Percentiles rank a stretch among this genome's conserved stretches.
Evolutionary conservation across 2,113 vertebrate species (phyloP).

Genomic region (Candoia aspera): DNA sequence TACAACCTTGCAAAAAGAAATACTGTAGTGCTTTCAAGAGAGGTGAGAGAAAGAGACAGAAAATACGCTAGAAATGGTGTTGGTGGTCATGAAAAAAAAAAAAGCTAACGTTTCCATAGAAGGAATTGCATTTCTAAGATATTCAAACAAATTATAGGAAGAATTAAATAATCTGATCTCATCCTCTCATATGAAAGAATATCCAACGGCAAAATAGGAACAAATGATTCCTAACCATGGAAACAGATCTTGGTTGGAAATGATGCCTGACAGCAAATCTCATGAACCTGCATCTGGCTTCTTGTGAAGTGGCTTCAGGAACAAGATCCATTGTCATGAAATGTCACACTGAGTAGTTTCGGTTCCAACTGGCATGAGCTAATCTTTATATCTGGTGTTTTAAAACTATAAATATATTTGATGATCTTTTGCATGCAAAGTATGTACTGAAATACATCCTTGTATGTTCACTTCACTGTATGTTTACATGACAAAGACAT

Average conservation of each 20-base stretch:
- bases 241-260: neutral
- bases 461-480: neutral
- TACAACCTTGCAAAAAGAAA: neutral
- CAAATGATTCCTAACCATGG: neutral
- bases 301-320: neutral
- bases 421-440: neutral
- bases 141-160: neutral
- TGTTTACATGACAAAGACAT: neutral
- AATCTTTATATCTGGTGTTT: neutral
- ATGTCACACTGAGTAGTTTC: neutral
- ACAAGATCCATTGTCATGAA: neutral
- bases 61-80: neutral
- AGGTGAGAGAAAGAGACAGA: constrained; percentile 3
- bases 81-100: neutral
- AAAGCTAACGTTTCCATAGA: neutral
- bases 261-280: neutral
- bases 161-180: neutral
- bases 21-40: neutral
- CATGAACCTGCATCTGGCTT: neutral
- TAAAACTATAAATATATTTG: neutral
- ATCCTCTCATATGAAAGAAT: neutral
- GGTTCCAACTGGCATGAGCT: neutral
- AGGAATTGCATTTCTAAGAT: neutral
- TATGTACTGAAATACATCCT: neutral
- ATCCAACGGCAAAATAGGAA: neutral